These are phyloP conservation scores for Misgurnus anguillicaudatus DNA, from an alignment of 2,113 vertebrate species.

Conservation along the genomic window DNA sequence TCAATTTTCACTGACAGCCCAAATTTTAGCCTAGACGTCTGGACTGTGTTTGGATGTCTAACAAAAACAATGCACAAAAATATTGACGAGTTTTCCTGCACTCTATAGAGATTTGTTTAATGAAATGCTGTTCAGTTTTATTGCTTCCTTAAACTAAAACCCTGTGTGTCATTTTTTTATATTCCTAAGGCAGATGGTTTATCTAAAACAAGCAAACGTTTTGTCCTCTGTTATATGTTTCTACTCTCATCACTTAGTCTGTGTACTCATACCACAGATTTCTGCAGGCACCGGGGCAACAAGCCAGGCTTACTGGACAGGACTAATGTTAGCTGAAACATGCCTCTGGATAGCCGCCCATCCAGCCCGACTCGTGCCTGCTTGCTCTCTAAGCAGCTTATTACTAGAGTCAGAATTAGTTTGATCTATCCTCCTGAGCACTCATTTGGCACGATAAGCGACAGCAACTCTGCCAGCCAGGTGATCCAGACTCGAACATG, in stretches of 20 bases:
- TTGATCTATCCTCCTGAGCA: slow-evolving; percentile 42
- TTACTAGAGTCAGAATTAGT: slow-evolving; percentile 67
- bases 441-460: slow-evolving; percentile 20
- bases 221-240: not conserved
- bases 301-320: not conserved
- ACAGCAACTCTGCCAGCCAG: slow-evolving; percentile 28
- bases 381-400: slow-evolving; percentile 67
- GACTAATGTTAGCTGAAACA: slow-evolving; percentile 49
- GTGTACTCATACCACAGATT: not conserved
- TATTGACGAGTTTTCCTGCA: too few relatives aligned
- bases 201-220: not conserved
- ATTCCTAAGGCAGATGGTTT: slow-evolving; percentile 6
- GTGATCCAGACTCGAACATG: slow-evolving; percentile 15
- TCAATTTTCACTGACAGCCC: too few relatives aligned
- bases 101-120: too few relatives aligned
- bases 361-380: slow-evolving; percentile 47
- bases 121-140: slow-evolving; percentile 30
- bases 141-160: slow-evolving; percentile 41
- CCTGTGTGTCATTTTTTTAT: not conserved
- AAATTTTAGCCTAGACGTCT: too few relatives aligned
- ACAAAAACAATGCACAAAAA: too few relatives aligned
- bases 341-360: slow-evolving; percentile 23
- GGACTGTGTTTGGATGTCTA: too few relatives aligned
- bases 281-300: too few relatives aligned
- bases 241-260: not conserved